phyloP scores from a whole-genome alignment of 2,888 invertebrate genomes.

The Coremacera marginata region DNA sequence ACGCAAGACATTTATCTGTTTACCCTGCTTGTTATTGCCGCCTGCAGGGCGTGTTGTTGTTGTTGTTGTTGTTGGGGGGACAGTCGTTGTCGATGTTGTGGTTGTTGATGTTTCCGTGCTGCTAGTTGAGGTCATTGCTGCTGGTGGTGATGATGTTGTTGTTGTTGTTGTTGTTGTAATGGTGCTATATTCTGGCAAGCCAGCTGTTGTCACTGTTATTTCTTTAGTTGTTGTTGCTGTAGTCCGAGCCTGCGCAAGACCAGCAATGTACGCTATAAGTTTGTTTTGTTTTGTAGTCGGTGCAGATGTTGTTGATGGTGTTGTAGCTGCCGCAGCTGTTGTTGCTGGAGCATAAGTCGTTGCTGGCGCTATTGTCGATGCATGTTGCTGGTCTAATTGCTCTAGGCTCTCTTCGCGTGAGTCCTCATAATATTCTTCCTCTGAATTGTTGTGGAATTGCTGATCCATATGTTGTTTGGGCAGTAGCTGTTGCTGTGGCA shows the following conservation, averaged over 20 bases:
- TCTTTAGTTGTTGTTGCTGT: conserved; percentile 21
- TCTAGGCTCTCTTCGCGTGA: conserved; percentile 46
- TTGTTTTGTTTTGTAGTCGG: not conserved
- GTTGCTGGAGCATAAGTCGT: conserved; percentile 35
- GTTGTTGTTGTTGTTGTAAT: conserved; percentile 18
- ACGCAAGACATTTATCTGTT: conserved; percentile 60
- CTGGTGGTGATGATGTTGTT: conserved; percentile 23
- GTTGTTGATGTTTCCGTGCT: conserved; percentile 16
- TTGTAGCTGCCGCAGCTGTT: conserved; percentile 30
- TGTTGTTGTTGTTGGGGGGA: conserved; percentile 47
- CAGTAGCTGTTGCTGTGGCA: conserved; percentile 40
- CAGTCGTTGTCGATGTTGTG: conserved; percentile 36
- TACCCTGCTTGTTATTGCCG: conserved; percentile 57
- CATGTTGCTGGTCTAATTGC: conserved; percentile 30
- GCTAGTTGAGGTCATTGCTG: conserved; percentile 6
- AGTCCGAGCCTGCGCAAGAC: not conserved
- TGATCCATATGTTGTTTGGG: conserved; percentile 46
- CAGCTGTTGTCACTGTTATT: not conserved
- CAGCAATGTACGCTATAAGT: not conserved
- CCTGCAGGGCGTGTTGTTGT: conserved; percentile 38
- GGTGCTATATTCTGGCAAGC: not conserved
- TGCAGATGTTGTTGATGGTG: conserved; percentile 35
- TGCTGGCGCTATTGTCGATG: conserved; percentile 21
- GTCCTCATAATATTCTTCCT: conserved; percentile 62
- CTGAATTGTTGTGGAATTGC: conserved; percentile 54